Percentiles rank a stretch among this genome's conserved stretches.
Evolutionary conservation across 2,113 vertebrate species (phyloP).

Genomic region (Saccopteryx bilineata): DNA sequence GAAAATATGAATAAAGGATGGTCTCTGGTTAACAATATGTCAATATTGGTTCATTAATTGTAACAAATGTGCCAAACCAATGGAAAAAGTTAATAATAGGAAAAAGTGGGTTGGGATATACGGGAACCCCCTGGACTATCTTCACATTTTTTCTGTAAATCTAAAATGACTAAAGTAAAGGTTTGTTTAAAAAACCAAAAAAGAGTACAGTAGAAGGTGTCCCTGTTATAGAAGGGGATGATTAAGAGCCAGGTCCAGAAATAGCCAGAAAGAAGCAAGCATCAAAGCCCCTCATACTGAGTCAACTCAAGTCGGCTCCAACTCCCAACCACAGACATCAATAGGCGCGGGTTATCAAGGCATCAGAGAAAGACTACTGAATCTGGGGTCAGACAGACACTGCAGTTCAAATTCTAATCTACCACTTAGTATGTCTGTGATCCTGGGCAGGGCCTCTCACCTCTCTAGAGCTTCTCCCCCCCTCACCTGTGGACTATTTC

Average conservation of each 20-base stretch:
- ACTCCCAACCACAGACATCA: not conserved
- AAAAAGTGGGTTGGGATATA: not conserved
- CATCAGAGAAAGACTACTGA: not conserved
- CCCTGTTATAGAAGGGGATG: not conserved
- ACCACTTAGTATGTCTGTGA: not conserved
- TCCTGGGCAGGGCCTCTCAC: not conserved
- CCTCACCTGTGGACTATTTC: not conserved
- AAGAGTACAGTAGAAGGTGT: not conserved
- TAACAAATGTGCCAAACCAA: not conserved
- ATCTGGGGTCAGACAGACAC: not conserved
- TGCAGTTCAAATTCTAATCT: not conserved
- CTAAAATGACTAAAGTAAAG: slow-evolving; percentile 39
- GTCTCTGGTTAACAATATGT: not conserved
- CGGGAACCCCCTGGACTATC: not conserved
- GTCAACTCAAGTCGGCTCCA: not conserved
- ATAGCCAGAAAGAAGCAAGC: slow-evolving; percentile 29
- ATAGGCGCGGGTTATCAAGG: not conserved
- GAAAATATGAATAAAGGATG: slow-evolving; percentile 29
- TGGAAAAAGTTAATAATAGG: not conserved
- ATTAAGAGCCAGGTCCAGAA: not conserved
- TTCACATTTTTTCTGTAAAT: slow-evolving; percentile 7
- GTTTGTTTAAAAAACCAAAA: slow-evolving; percentile 42
- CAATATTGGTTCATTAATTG: not conserved
- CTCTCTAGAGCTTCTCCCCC: not conserved
- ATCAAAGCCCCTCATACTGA: not conserved